phyloP scores from a whole-genome alignment of 2,888 invertebrate genomes.

The Xanthia icteritia region DNA sequence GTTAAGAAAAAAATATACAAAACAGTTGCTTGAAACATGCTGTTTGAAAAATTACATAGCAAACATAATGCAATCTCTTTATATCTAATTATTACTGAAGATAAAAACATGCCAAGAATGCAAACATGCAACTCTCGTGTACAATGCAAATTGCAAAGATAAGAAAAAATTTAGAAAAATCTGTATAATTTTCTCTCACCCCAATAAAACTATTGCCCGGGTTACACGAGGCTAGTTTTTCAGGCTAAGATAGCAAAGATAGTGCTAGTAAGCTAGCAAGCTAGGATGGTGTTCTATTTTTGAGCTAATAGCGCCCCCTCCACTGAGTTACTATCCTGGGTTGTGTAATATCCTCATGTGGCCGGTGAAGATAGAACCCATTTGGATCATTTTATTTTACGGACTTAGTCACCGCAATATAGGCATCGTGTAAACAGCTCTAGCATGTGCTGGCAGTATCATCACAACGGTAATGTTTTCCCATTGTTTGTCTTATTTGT shows the following conservation, averaged over 20 bases:
- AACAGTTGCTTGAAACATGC: not conserved
- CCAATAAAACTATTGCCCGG: constrained; percentile 8
- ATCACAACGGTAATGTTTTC: too few species aligned
- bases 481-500: too few species aligned
- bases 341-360: not conserved
- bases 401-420: not conserved
- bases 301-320: not conserved
- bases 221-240: not conserved
- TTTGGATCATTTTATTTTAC: not conserved
- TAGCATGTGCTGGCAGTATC: too few species aligned
- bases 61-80: not conserved
- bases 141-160: not conserved
- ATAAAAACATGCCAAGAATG: constrained; percentile 8
- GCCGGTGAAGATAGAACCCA: not conserved
- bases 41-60: not conserved
- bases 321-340: not conserved
- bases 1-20: constrained; percentile 18
- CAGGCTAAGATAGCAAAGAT: not conserved
- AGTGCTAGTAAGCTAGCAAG: not conserved
- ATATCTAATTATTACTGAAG: not conserved
- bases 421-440: not conserved
- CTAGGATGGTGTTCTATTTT: not conserved
- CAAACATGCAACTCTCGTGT: constrained; percentile 17
- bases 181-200: not conserved
- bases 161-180: not conserved